Percentiles rank a stretch among this genome's conserved stretches.
phyloP scores from a whole-genome alignment of 2,888 invertebrate species.

The Anticlea derivata region DNA sequence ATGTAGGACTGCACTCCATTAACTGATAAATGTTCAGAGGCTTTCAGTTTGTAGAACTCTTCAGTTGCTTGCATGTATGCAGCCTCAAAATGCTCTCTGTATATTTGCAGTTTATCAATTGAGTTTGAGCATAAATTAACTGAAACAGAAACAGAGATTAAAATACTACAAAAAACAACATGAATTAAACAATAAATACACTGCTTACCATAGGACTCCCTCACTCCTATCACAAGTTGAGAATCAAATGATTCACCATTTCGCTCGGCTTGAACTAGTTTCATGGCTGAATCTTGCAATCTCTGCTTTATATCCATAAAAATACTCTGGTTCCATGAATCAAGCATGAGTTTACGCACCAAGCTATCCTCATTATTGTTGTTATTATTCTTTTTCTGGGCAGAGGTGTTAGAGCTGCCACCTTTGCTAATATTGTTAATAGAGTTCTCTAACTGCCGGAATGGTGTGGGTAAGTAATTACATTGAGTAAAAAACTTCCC shows the following conservation, averaged over 20 bases:
- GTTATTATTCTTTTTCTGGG: conserved; percentile 79
- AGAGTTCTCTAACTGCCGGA: conserved; percentile 95
- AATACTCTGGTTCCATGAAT: conserved; percentile 99
- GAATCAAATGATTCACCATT: conserved; percentile 99
- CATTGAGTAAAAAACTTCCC: conserved; percentile 99
- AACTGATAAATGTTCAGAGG: conserved; percentile 92
- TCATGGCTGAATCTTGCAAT: conserved; percentile 98
- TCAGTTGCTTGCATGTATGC: conserved; percentile 98
- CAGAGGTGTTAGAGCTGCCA: conserved; percentile 65
- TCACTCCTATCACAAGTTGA: conserved; percentile 97
- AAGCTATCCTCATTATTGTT: conserved; percentile 93
- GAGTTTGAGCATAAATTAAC: conserved; percentile 97
- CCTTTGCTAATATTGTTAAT: conserved; percentile 85
- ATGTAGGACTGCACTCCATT: conserved; percentile 99
- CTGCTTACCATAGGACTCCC: conserved; percentile 95
- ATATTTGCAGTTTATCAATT: conserved; percentile 96
- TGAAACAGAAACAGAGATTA: conserved; percentile 60
- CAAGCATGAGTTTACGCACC: conserved; percentile 97
- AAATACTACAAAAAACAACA: neutral
- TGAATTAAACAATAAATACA: neutral
- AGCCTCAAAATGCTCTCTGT: conserved; percentile 97
- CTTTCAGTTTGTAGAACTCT: conserved; percentile 96
- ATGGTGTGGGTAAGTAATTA: conserved; percentile 97
- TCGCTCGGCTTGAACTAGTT: conserved; percentile 97
- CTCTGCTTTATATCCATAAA: conserved; percentile 97